Evolutionary conservation across 1,140 invertebrate genomes (phyloP), one percentile per base, ranked within the genome.

Genomic region (Steinernema khuongi): DNA sequence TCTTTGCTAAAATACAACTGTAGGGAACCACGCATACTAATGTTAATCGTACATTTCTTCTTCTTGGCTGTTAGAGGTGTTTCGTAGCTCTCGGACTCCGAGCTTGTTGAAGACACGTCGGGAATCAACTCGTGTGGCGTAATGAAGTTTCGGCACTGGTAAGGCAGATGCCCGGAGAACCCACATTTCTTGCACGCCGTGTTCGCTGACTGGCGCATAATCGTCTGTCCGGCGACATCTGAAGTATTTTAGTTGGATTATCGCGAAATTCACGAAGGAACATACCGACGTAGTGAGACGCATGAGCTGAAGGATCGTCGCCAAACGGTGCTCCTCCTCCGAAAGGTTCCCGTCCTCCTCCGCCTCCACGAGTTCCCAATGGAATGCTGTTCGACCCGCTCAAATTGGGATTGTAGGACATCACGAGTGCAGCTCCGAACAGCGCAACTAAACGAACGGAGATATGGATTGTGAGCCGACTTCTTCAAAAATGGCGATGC

Each of bases 371-470:
- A 60, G 50, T 60, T 7, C 50, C 50, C 14, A 60, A 22, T 4
- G 50, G 50, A 60, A 60, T 60, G 50, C 50, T 60, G 50, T 60
- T 60, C 50, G 50, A 60, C 50, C 50, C 50, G 22, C 50, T 60
- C 14, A 60, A 22, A 26, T 60, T 11, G 26, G 50, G 50, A 60
- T 60, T 60, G 50, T 60, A 17, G 7, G 50, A 14, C 50, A 60
- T 60, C 36, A 11, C 36, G 50, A 60, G 50, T 17, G 19, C 14
- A 60, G 36, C 7, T 41, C n/a, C 36, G 7, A n/a, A 41, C 7
- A 41, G 36, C 36, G 36, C 7, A 41, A 41, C 7, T 11, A 41
- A 41, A 41, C n/a, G n/a, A n/a, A n/a, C n/a, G n/a, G n/a, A n/a
- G n/a, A n/a, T n/a, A n/a, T n/a, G n/a, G n/a, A n/a, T n/a, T n/a